These are phyloP conservation scores for Phenacoccus solenopsis DNA, from an alignment of 1,140 invertebrate genomes.

Conservation along the genomic window DNA sequence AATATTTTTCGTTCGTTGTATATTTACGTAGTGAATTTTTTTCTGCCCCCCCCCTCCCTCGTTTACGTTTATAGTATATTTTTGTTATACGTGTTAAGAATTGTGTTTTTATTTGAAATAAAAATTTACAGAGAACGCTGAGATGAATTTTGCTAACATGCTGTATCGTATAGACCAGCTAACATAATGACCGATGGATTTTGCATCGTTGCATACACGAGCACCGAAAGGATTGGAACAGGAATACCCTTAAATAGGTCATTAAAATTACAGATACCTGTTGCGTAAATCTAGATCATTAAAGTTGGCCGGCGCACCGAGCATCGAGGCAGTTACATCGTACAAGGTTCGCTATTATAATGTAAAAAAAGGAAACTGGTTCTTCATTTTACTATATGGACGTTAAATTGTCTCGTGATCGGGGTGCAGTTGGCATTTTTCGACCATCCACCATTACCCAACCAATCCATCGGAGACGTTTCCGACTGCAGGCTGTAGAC, in stretches of 20 bases:
- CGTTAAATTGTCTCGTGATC: no score
- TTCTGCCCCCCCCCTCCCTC: neutral
- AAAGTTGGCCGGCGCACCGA: neutral
- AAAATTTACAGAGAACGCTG: neutral
- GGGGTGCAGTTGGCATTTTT: no score
- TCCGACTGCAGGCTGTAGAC: no score
- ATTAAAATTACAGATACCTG: neutral
- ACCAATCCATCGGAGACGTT: no score
- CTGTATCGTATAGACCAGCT: no score
- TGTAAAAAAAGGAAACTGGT: no score
- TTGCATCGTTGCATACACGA: neutral
- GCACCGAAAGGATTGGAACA: neutral
- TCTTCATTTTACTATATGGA: no score
- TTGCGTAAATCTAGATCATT: neutral
- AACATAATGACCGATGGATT: neutral
- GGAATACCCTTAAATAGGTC: constrained; percentile 1
- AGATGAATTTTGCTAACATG: neutral
- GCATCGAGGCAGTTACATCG: neutral
- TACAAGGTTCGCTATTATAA: neutral
- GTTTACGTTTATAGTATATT: neutral
- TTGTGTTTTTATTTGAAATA: neutral
- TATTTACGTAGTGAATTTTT: neutral
- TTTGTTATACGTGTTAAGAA: neutral
- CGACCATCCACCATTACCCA: no score
- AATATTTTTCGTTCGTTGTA: neutral